These are phyloP conservation scores for Anoplophora glabripennis DNA, from an alignment of 1,140 invertebrate species.

Conservation along the genomic window DNA sequence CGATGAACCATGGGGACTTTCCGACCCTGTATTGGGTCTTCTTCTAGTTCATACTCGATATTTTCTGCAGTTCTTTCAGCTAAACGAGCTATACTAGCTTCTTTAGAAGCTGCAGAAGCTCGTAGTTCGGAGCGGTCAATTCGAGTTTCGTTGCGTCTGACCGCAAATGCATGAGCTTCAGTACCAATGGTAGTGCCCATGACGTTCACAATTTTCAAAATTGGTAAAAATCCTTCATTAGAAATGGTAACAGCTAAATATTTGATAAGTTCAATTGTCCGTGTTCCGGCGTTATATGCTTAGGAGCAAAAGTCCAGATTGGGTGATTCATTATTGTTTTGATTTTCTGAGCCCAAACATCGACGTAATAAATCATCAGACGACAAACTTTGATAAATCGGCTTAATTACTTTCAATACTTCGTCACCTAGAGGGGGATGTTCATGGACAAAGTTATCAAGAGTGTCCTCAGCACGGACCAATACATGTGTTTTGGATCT, in stretches of 20 bases:
- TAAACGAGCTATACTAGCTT: background rate
- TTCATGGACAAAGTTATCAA: constrained; percentile 11
- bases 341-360: too few relatives aligned
- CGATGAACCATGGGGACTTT: too few relatives aligned
- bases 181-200: constrained; percentile 18
- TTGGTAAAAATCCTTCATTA: constrained; percentile 32
- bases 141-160: background rate
- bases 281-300: constrained; percentile 22
- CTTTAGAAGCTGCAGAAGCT: constrained; percentile 2
- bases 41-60: background rate
- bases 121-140: constrained; percentile 1
- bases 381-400: constrained; percentile 16
- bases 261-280: constrained; percentile 24
- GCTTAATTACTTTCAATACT: constrained; percentile 12
- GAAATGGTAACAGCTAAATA: constrained; percentile 18
- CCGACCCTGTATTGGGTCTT: background rate
- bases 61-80: background rate
- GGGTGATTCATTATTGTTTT: too few relatives aligned
- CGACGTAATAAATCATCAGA: constrained; percentile 15
- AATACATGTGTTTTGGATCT: constrained; percentile 38
- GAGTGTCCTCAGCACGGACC: background rate
- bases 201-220: constrained; percentile 25
- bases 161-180: constrained; percentile 4
- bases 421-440: constrained; percentile 8
- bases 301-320: constrained; percentile 28